These are phyloP conservation scores for Synaphobranchus kaupii DNA, from an alignment of 2,797 vertebrate genomes.

Conservation along the genomic window DNA sequence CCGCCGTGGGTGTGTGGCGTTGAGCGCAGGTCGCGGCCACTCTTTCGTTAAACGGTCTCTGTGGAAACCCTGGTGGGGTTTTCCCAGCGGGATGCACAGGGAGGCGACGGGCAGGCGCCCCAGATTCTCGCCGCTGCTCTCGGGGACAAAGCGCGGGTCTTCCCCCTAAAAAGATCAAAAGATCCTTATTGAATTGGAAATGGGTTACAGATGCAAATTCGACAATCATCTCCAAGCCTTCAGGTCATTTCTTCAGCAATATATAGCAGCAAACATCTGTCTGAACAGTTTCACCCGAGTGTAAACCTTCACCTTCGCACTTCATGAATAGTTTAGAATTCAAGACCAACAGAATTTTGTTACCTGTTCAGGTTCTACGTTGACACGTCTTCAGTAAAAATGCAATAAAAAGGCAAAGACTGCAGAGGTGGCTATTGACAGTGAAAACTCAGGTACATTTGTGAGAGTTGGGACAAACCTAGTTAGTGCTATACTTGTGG, in stretches of 20 bases:
- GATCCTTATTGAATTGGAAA: conserved; percentile 34
- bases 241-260: not conserved
- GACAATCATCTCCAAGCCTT: not conserved
- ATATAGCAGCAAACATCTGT: not conserved
- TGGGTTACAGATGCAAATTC: conserved; percentile 31
- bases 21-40: conserved; percentile 29
- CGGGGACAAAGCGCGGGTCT: conserved; percentile 11
- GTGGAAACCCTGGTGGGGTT: not conserved
- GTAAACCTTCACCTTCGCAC: not conserved
- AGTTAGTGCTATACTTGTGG: not conserved
- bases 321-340: not conserved
- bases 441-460: not conserved
- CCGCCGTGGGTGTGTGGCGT: not conserved
- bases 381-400: too few relatives aligned
- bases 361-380: not conserved
- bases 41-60: conserved; percentile 39
- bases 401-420: too few relatives aligned
- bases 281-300: not conserved
- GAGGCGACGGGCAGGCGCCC: conserved; percentile 24
- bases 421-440: not conserved
- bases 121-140: conserved; percentile 29
- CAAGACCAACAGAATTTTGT: not conserved
- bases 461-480: not conserved
- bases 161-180: conserved; percentile 18
- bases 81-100: conserved; percentile 28